Conservation (phyloP, 2,888 invertebrate genomes). For the Pyrrhosoma nymphula region DNA sequence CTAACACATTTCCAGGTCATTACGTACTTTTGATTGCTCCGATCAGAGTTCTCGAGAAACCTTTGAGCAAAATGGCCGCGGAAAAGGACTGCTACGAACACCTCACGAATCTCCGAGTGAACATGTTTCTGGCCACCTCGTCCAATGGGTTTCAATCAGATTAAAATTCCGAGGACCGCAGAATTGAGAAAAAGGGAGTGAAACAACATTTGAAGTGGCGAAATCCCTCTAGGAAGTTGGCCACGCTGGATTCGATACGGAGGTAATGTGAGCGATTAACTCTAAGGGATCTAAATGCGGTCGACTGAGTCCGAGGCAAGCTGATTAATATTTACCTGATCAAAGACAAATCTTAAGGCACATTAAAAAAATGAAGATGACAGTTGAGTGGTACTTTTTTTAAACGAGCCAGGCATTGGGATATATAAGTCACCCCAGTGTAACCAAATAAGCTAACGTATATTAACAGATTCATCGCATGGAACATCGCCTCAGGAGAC, state of each 20-base stretch:
- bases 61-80: background rate
- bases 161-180: background rate
- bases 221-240: background rate
- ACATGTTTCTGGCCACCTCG: background rate
- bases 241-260: background rate
- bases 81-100: background rate
- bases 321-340: background rate
- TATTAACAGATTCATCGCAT: background rate
- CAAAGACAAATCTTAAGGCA: background rate
- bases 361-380: background rate
- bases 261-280: background rate
- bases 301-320: background rate
- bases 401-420: background rate
- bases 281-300: background rate
- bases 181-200: background rate
- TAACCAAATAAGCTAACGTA: background rate
- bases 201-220: background rate
- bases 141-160: background rate
- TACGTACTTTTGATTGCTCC: background rate
- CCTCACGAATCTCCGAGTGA: background rate
- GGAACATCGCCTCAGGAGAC: background rate
- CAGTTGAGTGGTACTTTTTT: background rate
- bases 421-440: background rate
- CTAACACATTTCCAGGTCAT: background rate
- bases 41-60: background rate